phyloP scores from a whole-genome alignment of 2,888 invertebrate genomes.

The Rhamnusium bicolor region DNA sequence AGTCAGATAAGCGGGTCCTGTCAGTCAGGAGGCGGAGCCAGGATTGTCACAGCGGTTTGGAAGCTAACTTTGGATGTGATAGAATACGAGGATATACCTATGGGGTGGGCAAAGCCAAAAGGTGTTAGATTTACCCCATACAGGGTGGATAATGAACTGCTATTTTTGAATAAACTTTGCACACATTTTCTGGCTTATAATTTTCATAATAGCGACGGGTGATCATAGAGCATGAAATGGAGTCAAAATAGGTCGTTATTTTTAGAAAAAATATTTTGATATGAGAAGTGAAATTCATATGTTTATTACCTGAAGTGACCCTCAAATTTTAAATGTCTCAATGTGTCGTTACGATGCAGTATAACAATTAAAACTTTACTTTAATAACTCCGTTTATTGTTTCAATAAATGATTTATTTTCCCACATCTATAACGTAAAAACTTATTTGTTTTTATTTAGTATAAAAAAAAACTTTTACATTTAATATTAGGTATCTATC shows the following conservation, averaged over 20 bases:
- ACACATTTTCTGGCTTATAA: slow-evolving; percentile 44
- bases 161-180: slow-evolving; percentile 31
- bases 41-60: slow-evolving; percentile 71
- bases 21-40: slow-evolving; percentile 66
- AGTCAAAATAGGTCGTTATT: slow-evolving; percentile 50
- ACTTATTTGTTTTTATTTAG: too few relatives aligned
- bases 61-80: slow-evolving; percentile 67
- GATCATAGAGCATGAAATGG: slow-evolving; percentile 42
- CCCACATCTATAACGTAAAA: too few relatives aligned
- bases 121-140: slow-evolving; percentile 47
- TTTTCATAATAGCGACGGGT: slow-evolving; percentile 38
- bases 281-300: background rate
- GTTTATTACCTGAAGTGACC: background rate
- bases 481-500: too few relatives aligned
- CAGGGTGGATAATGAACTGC: slow-evolving; percentile 42
- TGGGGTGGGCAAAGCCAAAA: slow-evolving; percentile 58
- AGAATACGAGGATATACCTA: slow-evolving; percentile 57
- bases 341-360: too few relatives aligned
- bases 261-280: slow-evolving; percentile 33
- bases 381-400: too few relatives aligned
- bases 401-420: too few relatives aligned
- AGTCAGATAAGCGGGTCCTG: slow-evolving; percentile 68
- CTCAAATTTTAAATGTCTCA: background rate
- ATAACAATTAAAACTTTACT: too few relatives aligned
- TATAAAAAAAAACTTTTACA: too few relatives aligned